Evolutionary conservation across 1,140 invertebrate species (phyloP).

Genomic region (Drosophila murphyi): DNA sequence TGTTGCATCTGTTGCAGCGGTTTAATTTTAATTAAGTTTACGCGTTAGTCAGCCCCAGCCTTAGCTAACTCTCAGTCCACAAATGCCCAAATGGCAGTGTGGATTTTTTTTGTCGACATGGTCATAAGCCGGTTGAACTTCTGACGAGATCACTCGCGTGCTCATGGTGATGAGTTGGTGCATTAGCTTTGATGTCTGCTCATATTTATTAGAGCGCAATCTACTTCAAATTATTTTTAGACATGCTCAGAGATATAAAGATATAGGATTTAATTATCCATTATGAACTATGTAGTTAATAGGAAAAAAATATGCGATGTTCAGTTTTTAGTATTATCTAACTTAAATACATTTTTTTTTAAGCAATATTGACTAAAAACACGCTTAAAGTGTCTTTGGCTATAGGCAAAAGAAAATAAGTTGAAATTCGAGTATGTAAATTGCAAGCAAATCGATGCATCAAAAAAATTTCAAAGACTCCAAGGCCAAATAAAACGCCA

Average conservation of each 20-base stretch:
- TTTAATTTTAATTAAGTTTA: constrained; percentile 77
- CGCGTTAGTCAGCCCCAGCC: constrained; percentile 36
- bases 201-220: constrained; percentile 82
- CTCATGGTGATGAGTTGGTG: constrained; percentile 79
- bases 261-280: neutral
- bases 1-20: constrained; percentile 48
- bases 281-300: constrained; percentile 1
- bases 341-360: neutral
- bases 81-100: neutral
- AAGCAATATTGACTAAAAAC: neutral
- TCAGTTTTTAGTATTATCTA: neutral
- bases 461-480: constrained; percentile 1
- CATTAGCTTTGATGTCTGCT: constrained; percentile 78
- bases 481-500: constrained; percentile 35
- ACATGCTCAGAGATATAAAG: constrained; percentile 23
- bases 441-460: constrained; percentile 12
- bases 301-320: too few relatives aligned
- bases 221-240: constrained; percentile 56
- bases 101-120: constrained; percentile 31
- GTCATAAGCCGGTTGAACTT: constrained; percentile 18
- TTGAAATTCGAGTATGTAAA: constrained; percentile 20
- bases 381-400: neutral
- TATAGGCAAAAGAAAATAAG: neutral
- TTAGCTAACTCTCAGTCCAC: constrained; percentile 17
- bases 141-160: constrained; percentile 61